A percentile compares a stretch with the other conserved stretches of the same genome.
Evolutionary conservation across 1,140 invertebrate species (phyloP).

Genomic region (Goniozus legneri): DNA sequence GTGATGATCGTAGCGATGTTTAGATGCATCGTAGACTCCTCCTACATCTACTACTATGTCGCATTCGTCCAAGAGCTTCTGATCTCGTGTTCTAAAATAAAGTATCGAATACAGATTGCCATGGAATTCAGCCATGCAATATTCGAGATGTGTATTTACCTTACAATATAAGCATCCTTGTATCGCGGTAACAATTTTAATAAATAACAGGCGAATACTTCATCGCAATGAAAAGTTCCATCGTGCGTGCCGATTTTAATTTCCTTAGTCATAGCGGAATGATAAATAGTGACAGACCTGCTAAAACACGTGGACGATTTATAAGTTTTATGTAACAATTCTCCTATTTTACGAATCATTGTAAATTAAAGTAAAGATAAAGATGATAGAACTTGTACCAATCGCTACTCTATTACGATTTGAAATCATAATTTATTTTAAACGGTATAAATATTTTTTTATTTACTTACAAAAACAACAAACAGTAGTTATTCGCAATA

Average conservation of each 20-base stretch:
- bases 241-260: slow-evolving; percentile 73
- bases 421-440: no score
- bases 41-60: slow-evolving; percentile 98
- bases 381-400: no score
- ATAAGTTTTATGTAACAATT: no score
- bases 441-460: no score
- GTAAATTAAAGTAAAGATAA: no score
- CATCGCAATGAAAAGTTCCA: slow-evolving; percentile 93
- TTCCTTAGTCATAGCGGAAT: slow-evolving; percentile 19
- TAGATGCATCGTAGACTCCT: slow-evolving; percentile 75
- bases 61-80: slow-evolving; percentile 71
- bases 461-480: no score
- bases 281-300: no score
- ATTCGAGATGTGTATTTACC: slow-evolving; percentile 53
- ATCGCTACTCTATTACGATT: no score
- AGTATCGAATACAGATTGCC: background rate
- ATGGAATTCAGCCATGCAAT: background rate
- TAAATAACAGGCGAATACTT: slow-evolving; percentile 90
- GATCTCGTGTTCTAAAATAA: slow-evolving; percentile 58
- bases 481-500: no score
- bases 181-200: slow-evolving; percentile 79
- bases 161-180: slow-evolving; percentile 77
- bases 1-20: slow-evolving; percentile 90
- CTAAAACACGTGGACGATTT: no score
- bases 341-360: no score